Evolutionary conservation across 2,113 vertebrate species (phyloP), one percentile per base, ranked within the genome.

Genomic region (Gavia stellata): DNA sequence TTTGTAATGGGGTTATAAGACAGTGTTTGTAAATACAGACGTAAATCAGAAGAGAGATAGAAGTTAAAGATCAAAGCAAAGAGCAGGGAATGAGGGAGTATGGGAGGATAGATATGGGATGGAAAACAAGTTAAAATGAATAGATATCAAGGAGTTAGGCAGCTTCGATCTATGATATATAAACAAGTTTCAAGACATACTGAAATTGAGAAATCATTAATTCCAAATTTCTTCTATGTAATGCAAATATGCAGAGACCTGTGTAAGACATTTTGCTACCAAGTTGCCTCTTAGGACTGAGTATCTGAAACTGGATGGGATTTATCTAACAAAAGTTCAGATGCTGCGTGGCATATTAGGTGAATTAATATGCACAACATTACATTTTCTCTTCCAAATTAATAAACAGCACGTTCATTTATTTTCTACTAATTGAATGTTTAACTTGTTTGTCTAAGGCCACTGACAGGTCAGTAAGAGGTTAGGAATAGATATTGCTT

Each of bases 391-490:
- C 80, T 86, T 88, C 75, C 79, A 95, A 94, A 92, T 97, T 97
- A 94, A 96, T 95, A 95, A 96, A 94, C 81, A 84, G 40, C 88
- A 86, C 66, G 5, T 86, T 88, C 55, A 86, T 94, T 95, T 94
- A 29, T 93, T 90, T 94, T 66, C 72, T 56, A 7, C 92, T 97
- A 97, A 97, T 97, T 95, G 90, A 95, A 96, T 94, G 95, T 94
- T 97, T 95, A 96, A 97, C 89, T 97, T 94, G 81, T 96, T 97
- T 96, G 94, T 96, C 91, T 90, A 83, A 96, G 92, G 79, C 65
- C 92, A 86, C 83, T 66, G 75, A 82, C 68, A 85, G 94, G 94
- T 93, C 96, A 97, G 34, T 65, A 78, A 82, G 87, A 92, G 95
- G 90, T 93, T 68, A 82, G 88, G 73, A 79, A 81, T 62, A 75